Evolutionary conservation across 2,888 invertebrate genomes (phyloP), one percentile per base, ranked within the genome.

Genomic region (Rhaphigaster nebulosa): DNA sequence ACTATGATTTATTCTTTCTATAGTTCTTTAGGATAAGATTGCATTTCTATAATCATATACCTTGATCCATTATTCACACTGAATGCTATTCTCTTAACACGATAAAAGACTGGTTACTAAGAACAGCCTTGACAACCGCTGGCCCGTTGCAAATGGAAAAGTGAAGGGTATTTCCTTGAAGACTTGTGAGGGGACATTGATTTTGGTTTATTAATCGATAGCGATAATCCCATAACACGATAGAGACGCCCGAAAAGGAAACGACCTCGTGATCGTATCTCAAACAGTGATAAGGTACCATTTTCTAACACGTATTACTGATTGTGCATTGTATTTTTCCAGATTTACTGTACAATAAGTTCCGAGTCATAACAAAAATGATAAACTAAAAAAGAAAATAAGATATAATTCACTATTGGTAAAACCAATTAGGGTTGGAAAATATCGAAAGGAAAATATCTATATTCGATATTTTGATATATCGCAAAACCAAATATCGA

Each of bases 121-220:
- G 45, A 45, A n/a, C 0, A 84, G n/a, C 84, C 84, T 84, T 84
- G 84, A 84, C 45, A 84, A 45, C 26, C 45, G 45, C 26, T 84
- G 84, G 84, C 26, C 84, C 84, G 84, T 41, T 84, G 41, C 84
- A n/a, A 45, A 84, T 84, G 84, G 84, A 45, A 84, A 84, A 84
- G 84, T 84, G 84, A 84, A 84, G 84, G 84, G 84, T 45, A 45
- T 84, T 84, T 45, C 84, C 84, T 84, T 84, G 84, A 84, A 45
- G 45, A 45, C 45, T 84, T 84, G 26, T 45, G 84, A 84, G 41
- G 45, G 45, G 84, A 84, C 45, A 84, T 84, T 84, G 84, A 45
- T 84, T 70, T 70, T 15, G 34, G 70, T 34, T 70, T 70, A 70
- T 70, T 70, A 70, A 70, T 70, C 20, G 34, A 70, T 70, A 34